Conservation (phyloP, 2,888 invertebrate genomes). For the Odiellus spinosus region DNA sequence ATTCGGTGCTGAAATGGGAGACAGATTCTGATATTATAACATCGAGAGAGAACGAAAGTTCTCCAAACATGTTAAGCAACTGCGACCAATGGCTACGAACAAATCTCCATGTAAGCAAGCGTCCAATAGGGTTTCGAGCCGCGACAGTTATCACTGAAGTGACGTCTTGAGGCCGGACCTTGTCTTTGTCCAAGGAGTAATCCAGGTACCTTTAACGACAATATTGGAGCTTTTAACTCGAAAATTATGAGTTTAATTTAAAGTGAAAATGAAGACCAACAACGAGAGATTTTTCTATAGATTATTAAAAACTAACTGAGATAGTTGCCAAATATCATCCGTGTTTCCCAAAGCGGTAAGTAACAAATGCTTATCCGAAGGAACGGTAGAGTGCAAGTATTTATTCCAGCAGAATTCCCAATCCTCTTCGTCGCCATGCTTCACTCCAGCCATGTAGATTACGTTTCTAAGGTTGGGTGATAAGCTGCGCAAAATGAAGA, state of each 20-base stretch:
- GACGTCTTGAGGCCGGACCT: constrained; percentile 52
- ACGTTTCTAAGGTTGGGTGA: constrained; percentile 54
- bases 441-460: constrained; percentile 42
- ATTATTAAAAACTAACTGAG: constrained; percentile 22
- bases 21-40: constrained; percentile 23
- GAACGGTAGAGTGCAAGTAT: constrained; percentile 23
- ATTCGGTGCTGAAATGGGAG: constrained; percentile 25
- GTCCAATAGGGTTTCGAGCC: constrained; percentile 44
- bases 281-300: neutral
- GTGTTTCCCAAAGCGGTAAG: constrained; percentile 25
- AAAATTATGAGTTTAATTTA: constrained; percentile 13
- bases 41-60: constrained; percentile 24
- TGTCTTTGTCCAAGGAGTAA: constrained; percentile 49
- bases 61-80: constrained; percentile 43
- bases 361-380: constrained; percentile 26
- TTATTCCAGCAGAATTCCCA: constrained; percentile 28
- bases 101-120: constrained; percentile 55
- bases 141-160: constrained; percentile 54
- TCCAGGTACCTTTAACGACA: constrained; percentile 45
- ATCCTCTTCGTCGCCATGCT: constrained; percentile 26
- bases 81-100: constrained; percentile 51
- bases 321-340: constrained; percentile 24
- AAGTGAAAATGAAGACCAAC: neutral
- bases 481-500: neutral
- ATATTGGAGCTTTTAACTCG: neutral